A percentile compares a stretch with the other conserved stretches of the same genome.
Evolutionary conservation across 1,140 invertebrate genomes (phyloP).

Genomic region (Bombus picipes): DNA sequence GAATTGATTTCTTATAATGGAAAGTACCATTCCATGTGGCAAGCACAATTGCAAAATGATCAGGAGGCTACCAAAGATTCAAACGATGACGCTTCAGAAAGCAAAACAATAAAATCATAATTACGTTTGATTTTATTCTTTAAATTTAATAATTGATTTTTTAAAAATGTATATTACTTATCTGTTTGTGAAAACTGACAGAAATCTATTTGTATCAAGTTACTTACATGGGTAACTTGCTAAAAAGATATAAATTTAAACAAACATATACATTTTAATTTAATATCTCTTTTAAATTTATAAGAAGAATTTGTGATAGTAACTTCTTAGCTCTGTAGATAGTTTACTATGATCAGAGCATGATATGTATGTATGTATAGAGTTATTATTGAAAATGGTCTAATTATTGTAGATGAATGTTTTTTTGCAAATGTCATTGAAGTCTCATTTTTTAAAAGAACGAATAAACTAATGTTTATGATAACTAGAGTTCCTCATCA

Average conservation of each 20-base stretch:
- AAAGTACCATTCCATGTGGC: constrained; percentile 94
- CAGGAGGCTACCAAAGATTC: constrained; percentile 64
- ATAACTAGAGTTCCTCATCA: background rate
- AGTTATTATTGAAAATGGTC: background rate
- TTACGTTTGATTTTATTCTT: background rate
- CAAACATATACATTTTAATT: background rate
- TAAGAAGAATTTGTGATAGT: background rate
- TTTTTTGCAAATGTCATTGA: constrained; percentile 1
- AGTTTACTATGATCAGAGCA: background rate
- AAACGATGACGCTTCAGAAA: constrained; percentile 25
- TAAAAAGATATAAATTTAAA: background rate
- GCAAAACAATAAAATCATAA: constrained; percentile 39
- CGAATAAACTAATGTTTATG: background rate
- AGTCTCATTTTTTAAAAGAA: constrained; percentile 2
- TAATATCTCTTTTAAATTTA: background rate
- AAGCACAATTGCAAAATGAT: constrained; percentile 89
- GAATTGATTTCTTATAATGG: constrained; percentile 88
- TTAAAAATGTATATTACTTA: background rate
- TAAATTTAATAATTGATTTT: background rate
- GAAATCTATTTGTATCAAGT: background rate
- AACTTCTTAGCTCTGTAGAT: background rate
- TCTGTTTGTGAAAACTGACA: background rate
- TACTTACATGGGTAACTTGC: background rate
- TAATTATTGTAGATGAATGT: constrained; percentile 8
- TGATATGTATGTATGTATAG: background rate